Conservation (phyloP, 1,140 invertebrate species). For the Ips typographus region DNA sequence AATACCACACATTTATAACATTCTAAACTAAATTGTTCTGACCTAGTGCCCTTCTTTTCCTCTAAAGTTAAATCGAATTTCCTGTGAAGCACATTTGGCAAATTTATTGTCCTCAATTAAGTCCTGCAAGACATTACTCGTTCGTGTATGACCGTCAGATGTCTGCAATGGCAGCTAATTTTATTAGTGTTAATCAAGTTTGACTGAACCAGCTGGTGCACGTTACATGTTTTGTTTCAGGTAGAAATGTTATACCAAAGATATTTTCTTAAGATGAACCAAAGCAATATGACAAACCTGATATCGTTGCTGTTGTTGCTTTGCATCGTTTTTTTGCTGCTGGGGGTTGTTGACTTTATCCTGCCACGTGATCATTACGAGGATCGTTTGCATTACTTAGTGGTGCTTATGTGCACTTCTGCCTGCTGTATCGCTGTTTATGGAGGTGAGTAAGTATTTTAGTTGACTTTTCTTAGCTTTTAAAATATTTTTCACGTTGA, state of each 20-base stretch:
- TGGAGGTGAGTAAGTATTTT: constrained; percentile 43
- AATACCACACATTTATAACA: too few species aligned
- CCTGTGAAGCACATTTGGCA: too few species aligned
- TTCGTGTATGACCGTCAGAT: too few species aligned
- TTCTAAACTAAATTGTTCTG: too few species aligned
- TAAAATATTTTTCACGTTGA: constrained; percentile 1
- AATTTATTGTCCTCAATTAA: too few species aligned
- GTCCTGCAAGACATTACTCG: too few species aligned
- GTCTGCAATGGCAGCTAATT: too few species aligned
- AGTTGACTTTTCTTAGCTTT: background rate
- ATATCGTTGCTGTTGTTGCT: constrained; percentile 74
- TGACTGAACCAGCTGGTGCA: too few species aligned
- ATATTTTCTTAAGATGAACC: constrained; percentile 91
- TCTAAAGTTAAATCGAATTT: too few species aligned
- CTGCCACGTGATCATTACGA: constrained; percentile 31
- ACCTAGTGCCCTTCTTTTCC: too few species aligned
- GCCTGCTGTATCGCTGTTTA: constrained; percentile 50
- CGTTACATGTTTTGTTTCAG: constrained; percentile 52
- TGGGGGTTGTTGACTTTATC: constrained; percentile 49
- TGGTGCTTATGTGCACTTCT: constrained; percentile 48
- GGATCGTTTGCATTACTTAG: constrained; percentile 42
- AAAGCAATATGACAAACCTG: constrained; percentile 84
- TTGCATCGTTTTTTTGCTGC: constrained; percentile 62
- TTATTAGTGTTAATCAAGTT: too few species aligned
- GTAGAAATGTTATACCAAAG: constrained; percentile 89